Evolutionary conservation across 2,797 vertebrate genomes (phyloP).

Genomic region (Masticophis lateralis): DNA sequence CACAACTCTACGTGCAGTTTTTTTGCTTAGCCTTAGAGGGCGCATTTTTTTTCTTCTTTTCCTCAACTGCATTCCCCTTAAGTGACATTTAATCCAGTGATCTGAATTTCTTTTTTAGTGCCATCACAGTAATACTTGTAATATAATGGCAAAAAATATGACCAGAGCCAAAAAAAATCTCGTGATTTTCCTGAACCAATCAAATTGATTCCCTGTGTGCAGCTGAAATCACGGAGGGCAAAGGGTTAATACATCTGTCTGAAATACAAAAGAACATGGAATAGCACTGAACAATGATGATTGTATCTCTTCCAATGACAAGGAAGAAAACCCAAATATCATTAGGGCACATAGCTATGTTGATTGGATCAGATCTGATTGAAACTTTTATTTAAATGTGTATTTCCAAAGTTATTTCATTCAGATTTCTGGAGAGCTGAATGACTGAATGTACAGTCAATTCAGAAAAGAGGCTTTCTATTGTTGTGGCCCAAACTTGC

Average conservation of each 20-base stretch:
- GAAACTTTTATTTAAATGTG: not conserved
- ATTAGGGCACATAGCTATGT: not conserved
- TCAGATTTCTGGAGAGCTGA: not conserved
- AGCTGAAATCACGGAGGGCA: not conserved
- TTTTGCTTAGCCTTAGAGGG: not conserved
- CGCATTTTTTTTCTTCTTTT: not conserved
- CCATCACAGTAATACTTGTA: not conserved
- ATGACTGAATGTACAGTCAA: not conserved
- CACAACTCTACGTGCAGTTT: not conserved
- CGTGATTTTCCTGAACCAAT: not conserved
- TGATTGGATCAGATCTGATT: not conserved
- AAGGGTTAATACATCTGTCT: not conserved
- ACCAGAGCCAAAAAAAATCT: not conserved
- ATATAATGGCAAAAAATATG: not conserved
- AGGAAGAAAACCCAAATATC: not conserved
- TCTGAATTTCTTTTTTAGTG: not conserved
- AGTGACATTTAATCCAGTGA: not conserved
- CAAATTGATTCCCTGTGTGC: not conserved
- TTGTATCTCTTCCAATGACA: not conserved
- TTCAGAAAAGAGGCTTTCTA: not conserved
- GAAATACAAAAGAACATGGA: not conserved
- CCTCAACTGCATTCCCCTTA: not conserved
- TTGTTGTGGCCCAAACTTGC: not conserved
- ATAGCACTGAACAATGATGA: not conserved
- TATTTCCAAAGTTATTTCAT: not conserved